Conservation (phyloP, 2,113 vertebrate genomes). For the Limnothrissa miodon region DNA sequence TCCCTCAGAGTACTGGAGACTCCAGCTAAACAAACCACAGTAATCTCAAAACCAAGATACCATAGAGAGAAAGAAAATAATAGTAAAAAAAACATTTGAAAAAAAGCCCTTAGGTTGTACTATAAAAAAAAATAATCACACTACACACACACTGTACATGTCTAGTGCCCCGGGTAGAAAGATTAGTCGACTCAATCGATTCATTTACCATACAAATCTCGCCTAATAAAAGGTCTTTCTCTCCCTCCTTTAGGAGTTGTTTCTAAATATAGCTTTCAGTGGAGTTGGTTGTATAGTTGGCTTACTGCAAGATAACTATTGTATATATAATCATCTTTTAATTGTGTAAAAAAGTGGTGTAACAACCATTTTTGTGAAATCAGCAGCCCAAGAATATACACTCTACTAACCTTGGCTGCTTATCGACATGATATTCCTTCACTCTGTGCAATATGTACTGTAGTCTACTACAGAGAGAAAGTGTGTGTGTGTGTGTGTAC, state of each 20-base stretch:
- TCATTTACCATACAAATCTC: too few species aligned
- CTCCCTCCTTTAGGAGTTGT: too few species aligned
- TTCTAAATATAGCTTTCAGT: too few species aligned
- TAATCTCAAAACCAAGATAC: not conserved
- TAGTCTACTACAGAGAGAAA: not conserved
- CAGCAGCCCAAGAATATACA: not conserved
- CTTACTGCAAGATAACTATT: too few species aligned
- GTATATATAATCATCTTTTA: not conserved
- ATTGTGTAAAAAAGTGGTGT: not conserved
- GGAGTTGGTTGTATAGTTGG: too few species aligned
- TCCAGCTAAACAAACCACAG: not conserved
- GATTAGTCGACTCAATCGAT: too few species aligned
- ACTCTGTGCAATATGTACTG: too few species aligned
- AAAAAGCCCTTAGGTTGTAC: not conserved
- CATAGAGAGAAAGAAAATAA: not conserved
- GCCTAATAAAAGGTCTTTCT: too few species aligned
- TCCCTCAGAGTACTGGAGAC: not conserved
- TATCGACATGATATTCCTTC: too few species aligned
- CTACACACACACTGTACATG: not conserved
- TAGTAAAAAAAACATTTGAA: not conserved
- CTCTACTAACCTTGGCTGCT: not conserved
- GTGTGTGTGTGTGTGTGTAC: conserved; percentile 56
- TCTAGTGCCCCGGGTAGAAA: too few species aligned
- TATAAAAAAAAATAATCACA: too few species aligned
- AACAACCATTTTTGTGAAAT: not conserved